Base-by-base conservation (phyloP, 2,113 vertebrate genomes). In the Larimichthys crocea region DNA sequence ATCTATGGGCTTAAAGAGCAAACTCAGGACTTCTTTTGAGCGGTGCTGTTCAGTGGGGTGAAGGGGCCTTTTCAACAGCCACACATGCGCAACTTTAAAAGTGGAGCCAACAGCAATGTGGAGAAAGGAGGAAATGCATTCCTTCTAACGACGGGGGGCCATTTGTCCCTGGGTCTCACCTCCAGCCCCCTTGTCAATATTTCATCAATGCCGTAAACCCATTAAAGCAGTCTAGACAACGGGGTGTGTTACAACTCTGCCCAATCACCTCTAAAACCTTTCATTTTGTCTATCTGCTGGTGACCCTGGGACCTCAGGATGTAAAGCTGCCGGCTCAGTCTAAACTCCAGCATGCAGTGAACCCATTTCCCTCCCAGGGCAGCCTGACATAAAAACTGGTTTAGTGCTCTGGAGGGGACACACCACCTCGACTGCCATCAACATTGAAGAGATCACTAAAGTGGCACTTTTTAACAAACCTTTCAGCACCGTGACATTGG, bases 151-250 rank as follows among this genome's bases (percentile, higher is more conserved):
- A 81, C 73, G 10, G 80, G 80, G 87, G 86, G 76, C 69, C 71
- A 82, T 91, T 90, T 88, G 86, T 91, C 86, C 70, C 68, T 10
- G 64, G 85, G 86, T 92, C 89, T 90, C 79, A 89, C 86, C 89
- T 91, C 82, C 42, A 85, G 86, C 82, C 85, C 80, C 46, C 83
- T 40, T 88, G 91, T 92, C 93, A 93, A 94, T 93, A 93, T 93
- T 92, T 94, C 90, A 95, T 89, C 88, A 86, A 86, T 75, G 90
- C 88, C 85, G 88, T 94, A 91, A 93, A 93, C 64, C 88, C 89
- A 92, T 95, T 94, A 93, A 93, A 86, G 88, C 73, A 82, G 95
- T 95, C 94, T 95, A 95, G 94, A 96, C 94, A 84, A 80, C 22
- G n/a, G 80, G 84, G 79, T 76, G 84, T 82, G 92, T 92, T 91